Conservation (phyloP, 2,113 vertebrate genomes). For the Perccottus glenii region DNA sequence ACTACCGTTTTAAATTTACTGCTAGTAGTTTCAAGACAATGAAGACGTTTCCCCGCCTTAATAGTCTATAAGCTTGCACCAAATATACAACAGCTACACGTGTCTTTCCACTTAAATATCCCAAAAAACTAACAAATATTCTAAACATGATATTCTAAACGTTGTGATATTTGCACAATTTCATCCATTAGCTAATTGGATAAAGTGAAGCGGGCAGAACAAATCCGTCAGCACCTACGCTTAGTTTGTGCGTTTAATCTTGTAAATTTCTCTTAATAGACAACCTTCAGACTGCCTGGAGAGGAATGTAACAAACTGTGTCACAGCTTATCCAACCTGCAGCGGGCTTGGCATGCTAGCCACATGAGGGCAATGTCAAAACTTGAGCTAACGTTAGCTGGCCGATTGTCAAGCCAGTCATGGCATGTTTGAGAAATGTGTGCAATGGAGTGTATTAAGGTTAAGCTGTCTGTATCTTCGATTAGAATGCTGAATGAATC, state of each 20-base stretch:
- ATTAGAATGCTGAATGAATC: neutral
- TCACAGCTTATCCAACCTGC: constrained; percentile 1
- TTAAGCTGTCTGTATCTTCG: no score
- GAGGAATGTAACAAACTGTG: neutral
- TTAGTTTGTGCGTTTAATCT: neutral
- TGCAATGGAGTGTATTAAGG: neutral
- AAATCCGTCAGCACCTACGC: neutral
- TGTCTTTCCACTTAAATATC: neutral
- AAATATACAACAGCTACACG: neutral
- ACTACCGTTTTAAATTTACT: constrained; percentile 3
- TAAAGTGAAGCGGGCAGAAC: constrained; percentile 18
- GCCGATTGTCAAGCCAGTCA: constrained; percentile 30
- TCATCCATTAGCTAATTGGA: constrained; percentile 35
- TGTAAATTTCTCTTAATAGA: neutral
- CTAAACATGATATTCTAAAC: neutral
- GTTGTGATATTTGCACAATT: neutral
- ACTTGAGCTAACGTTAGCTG: constrained; percentile 62
- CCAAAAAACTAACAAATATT: neutral
- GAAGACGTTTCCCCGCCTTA: constrained; percentile 30
- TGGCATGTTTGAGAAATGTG: constrained; percentile 29
- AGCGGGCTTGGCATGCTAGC: constrained; percentile 43
- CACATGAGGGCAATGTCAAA: constrained; percentile 73
- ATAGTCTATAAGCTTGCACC: neutral
- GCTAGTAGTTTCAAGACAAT: neutral
- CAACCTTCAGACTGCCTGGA: neutral